Percentiles rank a stretch among this genome's conserved stretches.
These are phyloP conservation scores for Campylorhamphus procurvoides DNA, from an alignment of 2,113 vertebrate genomes.

Conservation along the genomic window DNA sequence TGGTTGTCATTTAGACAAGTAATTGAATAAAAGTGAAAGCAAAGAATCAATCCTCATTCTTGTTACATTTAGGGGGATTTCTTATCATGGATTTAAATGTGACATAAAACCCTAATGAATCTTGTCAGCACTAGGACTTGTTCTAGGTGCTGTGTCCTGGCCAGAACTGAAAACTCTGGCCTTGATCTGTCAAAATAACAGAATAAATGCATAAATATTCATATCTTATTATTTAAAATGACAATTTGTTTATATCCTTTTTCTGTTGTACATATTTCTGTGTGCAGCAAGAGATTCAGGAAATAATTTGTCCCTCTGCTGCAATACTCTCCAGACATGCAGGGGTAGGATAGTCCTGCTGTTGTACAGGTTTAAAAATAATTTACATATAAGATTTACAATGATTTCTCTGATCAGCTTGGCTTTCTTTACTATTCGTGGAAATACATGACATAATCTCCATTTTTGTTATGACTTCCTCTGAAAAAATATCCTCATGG, in stretches of 20 bases:
- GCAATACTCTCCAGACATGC: neutral
- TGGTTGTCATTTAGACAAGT: neutral
- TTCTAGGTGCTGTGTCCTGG: neutral
- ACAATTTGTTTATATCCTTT: neutral
- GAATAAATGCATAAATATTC: neutral
- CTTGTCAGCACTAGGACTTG: neutral
- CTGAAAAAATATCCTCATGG: neutral
- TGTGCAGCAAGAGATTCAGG: neutral
- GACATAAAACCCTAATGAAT: slow-evolving; percentile 12
- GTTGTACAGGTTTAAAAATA: neutral
- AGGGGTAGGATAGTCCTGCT: neutral
- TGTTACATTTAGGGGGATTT: neutral
- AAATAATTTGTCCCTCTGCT: neutral
- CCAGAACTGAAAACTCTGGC: neutral
- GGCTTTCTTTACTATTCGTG: neutral
- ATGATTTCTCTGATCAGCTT: neutral
- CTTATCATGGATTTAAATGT: neutral
- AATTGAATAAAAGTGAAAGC: slow-evolving; percentile 39
- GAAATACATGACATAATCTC: neutral
- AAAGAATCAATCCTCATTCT: neutral
- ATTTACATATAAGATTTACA: neutral
- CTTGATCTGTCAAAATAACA: neutral
- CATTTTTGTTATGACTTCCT: neutral
- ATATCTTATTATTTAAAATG: neutral
- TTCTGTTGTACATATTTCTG: neutral